phyloP scores from a whole-genome alignment of 2,888 invertebrate species.

The Apodemia mormo region DNA sequence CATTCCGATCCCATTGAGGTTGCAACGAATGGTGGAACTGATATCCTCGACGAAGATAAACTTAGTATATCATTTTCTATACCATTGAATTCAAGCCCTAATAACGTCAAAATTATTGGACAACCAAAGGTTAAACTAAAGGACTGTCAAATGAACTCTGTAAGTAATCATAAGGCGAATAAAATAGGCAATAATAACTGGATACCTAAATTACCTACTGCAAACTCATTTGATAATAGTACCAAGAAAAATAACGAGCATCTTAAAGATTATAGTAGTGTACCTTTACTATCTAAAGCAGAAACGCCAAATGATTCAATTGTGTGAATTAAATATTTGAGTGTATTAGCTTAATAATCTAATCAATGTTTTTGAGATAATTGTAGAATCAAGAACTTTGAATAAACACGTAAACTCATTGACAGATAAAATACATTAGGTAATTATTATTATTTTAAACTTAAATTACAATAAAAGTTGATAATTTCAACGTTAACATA shows the following conservation, averaged over 20 bases:
- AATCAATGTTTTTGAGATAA: not conserved
- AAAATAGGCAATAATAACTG: constrained; percentile 77
- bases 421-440: no score
- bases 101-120: constrained; percentile 56
- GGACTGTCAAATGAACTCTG: constrained; percentile 59
- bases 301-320: constrained; percentile 72
- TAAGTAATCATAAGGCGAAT: constrained; percentile 62
- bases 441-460: no score
- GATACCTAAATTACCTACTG: constrained; percentile 69
- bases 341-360: constrained; percentile 17
- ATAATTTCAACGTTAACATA: no score
- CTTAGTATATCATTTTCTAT: constrained; percentile 63
- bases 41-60: constrained; percentile 55
- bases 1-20: constrained; percentile 66
- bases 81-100: constrained; percentile 64
- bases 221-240: constrained; percentile 73
- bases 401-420: no score
- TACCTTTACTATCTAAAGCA: constrained; percentile 69
- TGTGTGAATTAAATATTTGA: constrained; percentile 48
- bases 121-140: constrained; percentile 71
- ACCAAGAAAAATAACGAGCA: constrained; percentile 60
- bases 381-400: not conserved
- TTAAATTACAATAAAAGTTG: no score
- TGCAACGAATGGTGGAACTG: constrained; percentile 60
- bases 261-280: constrained; percentile 75